These are phyloP conservation scores for Antheraea assamensis DNA, from an alignment of 2,888 invertebrate species.

Conservation along the genomic window DNA sequence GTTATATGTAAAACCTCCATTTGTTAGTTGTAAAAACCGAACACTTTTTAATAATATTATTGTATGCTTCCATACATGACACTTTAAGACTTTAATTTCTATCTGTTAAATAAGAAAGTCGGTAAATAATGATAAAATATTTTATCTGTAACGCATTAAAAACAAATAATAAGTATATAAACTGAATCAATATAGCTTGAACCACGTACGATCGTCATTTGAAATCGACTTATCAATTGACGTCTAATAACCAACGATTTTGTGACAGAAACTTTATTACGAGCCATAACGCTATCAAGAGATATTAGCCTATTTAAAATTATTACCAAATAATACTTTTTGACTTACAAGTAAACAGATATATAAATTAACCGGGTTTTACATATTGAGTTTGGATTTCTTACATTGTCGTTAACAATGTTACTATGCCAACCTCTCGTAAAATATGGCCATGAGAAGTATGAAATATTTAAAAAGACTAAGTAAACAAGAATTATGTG, in stretches of 20 bases:
- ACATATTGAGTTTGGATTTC: background rate
- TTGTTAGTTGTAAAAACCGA: background rate
- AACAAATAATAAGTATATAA: background rate
- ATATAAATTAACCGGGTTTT: background rate
- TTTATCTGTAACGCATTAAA: background rate
- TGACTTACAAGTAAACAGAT: background rate
- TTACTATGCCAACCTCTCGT: constrained; percentile 2
- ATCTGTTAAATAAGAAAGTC: too few species aligned
- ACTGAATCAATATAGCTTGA: too few species aligned
- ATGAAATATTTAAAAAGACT: constrained; percentile 12
- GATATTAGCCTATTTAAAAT: background rate
- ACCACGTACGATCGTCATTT: too few species aligned
- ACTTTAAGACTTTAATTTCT: too few species aligned
- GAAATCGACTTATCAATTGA: too few species aligned
- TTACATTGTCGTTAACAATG: background rate
- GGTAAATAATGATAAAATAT: too few species aligned
- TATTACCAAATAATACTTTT: background rate
- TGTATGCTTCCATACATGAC: background rate
- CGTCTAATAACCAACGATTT: too few species aligned
- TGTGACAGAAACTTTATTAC: too few species aligned
- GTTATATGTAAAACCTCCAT: background rate
- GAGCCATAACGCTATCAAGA: too few species aligned
- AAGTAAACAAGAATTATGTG: constrained; percentile 22
- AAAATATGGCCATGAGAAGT: background rate
- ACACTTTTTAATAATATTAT: background rate